Evolutionary conservation across 2,888 invertebrate genomes (phyloP).

Genomic region (Venusia cambrica): DNA sequence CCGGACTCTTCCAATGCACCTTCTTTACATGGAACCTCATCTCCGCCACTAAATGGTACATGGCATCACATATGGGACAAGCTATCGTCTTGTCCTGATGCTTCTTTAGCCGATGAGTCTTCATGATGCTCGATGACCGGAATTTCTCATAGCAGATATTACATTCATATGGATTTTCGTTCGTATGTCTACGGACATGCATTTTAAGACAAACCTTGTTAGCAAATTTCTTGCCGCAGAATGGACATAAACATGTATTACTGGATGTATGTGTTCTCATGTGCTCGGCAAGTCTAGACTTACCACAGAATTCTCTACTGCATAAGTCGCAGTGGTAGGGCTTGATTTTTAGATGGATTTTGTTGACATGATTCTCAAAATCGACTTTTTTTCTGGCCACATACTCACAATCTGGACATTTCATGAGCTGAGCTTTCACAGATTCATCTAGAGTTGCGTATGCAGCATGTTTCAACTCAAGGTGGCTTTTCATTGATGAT

Average conservation of each 20-base stretch:
- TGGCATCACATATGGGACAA: slow-evolving; percentile 45
- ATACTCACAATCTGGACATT: slow-evolving; percentile 21
- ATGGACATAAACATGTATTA: slow-evolving; percentile 36
- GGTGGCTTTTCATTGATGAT: slow-evolving; percentile 39
- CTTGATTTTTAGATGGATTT: slow-evolving; percentile 26
- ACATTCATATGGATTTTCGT: slow-evolving; percentile 46
- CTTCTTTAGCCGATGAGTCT: slow-evolving; percentile 44
- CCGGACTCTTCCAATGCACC: slow-evolving; percentile 45
- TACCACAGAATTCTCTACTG: slow-evolving; percentile 33
- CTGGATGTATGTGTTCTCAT: slow-evolving; percentile 34
- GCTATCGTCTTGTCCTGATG: slow-evolving; percentile 43
- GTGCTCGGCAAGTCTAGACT: slow-evolving; percentile 39
- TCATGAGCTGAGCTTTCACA: not conserved
- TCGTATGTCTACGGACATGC: slow-evolving; percentile 47
- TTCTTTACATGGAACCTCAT: slow-evolving; percentile 51
- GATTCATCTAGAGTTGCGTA: not conserved
- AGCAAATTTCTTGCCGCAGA: slow-evolving; percentile 44
- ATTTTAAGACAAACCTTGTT: slow-evolving; percentile 46
- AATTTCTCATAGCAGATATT: slow-evolving; percentile 46
- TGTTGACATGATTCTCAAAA: slow-evolving; percentile 28
- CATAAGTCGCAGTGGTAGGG: slow-evolving; percentile 25
- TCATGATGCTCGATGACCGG: slow-evolving; percentile 47
- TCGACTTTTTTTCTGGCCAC: slow-evolving; percentile 14
- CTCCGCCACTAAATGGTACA: slow-evolving; percentile 45
- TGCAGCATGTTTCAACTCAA: slow-evolving; percentile 35